phyloP scores from a whole-genome alignment of 2,888 invertebrate genomes.

The Alviniconcha strummeri region DNA sequence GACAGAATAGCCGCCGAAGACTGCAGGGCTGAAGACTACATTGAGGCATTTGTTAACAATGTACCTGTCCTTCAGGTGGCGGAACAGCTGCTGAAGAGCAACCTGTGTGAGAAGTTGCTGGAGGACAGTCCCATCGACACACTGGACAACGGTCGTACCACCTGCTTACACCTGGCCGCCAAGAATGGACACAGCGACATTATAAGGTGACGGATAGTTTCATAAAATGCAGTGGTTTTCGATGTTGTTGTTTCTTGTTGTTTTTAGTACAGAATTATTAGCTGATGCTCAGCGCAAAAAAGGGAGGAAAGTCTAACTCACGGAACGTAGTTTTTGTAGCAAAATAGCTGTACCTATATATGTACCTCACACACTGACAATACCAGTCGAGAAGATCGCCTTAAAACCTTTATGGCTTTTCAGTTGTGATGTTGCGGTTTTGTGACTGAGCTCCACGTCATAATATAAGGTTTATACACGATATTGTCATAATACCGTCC shows the following conservation, averaged over 20 bases:
- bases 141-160: slow-evolving; percentile 70
- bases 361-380: too few species aligned
- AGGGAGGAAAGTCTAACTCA: too few species aligned
- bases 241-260: not conserved
- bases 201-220: slow-evolving; percentile 65
- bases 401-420: too few species aligned
- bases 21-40: not conserved
- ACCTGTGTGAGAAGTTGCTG: slow-evolving; percentile 69
- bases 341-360: too few species aligned
- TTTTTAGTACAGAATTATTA: not conserved
- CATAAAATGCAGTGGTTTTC: not conserved
- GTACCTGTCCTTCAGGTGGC: slow-evolving; percentile 63
- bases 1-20: too few species aligned
- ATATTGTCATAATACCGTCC: too few species aligned
- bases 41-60: not conserved
- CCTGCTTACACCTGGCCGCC: slow-evolving; percentile 73
- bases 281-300: not conserved
- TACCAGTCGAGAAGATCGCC: too few species aligned
- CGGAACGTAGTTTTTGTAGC: too few species aligned
- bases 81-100: slow-evolving; percentile 70
- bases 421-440: too few species aligned
- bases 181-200: slow-evolving; percentile 74
- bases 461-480: too few species aligned
- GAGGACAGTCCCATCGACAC: slow-evolving; percentile 68
- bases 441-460: too few species aligned